Evolutionary conservation across 2,113 vertebrate species (phyloP).

Genomic region (Corynorhinus townsendii): DNA sequence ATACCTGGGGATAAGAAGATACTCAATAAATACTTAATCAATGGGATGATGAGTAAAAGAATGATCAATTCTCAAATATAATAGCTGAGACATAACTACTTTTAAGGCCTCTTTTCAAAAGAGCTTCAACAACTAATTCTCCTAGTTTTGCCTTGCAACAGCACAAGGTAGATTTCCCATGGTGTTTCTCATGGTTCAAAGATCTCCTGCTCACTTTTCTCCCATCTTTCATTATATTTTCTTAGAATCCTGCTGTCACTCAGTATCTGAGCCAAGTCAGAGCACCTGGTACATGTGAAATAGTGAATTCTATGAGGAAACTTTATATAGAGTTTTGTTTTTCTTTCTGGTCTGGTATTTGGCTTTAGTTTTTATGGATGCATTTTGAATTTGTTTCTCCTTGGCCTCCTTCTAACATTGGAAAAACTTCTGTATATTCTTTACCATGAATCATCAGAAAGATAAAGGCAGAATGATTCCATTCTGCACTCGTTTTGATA

Average conservation of each 20-base stretch:
- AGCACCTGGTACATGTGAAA: neutral
- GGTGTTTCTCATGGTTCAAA: neutral
- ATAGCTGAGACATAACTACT: neutral
- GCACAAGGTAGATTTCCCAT: neutral
- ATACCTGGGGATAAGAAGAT: neutral
- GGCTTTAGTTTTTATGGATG: neutral
- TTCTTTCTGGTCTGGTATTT: neutral
- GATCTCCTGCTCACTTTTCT: neutral
- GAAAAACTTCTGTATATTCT: slow-evolving; percentile 2
- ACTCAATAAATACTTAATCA: neutral
- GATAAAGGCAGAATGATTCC: neutral
- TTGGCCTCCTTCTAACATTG: slow-evolving; percentile 21
- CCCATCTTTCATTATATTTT: neutral
- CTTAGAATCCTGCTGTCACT: neutral
- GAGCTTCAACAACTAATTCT: neutral
- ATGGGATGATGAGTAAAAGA: neutral
- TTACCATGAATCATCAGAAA: neutral
- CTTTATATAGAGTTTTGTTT: neutral
- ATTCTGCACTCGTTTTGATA: neutral
- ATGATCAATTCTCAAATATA: neutral
- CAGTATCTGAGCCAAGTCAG: neutral
- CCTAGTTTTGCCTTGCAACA: neutral
- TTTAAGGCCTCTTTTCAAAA: slow-evolving; percentile 18
- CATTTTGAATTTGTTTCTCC: slow-evolving; percentile 16
- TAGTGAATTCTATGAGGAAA: neutral